Conservation (phyloP, 2,797 vertebrate species). For the Muraenolepis orangiensis region DNA sequence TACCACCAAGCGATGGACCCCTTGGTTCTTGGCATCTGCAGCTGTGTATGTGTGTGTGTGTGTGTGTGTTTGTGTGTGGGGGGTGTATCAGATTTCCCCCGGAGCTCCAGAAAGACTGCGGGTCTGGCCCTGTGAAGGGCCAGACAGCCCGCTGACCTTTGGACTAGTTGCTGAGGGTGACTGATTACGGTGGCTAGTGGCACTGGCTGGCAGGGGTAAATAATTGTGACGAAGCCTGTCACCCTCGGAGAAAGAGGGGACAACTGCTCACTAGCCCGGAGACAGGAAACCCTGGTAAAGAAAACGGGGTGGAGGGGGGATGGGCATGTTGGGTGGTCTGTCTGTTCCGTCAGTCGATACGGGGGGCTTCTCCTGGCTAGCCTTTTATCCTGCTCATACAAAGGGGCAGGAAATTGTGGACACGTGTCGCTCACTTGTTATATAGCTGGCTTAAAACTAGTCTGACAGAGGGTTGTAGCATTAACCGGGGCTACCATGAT, state of each 20-base stretch:
- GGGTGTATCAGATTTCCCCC: not conserved
- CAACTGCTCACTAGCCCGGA: not conserved
- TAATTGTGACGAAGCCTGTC: slow-evolving; percentile 2
- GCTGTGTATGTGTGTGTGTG: not conserved
- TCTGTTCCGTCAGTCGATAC: not conserved
- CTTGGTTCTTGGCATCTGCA: not conserved
- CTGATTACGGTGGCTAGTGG: not conserved
- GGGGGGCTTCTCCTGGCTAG: not conserved
- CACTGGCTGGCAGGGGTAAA: not conserved
- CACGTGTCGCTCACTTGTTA: not conserved
- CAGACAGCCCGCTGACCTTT: slow-evolving; percentile 1
- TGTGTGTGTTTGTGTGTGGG: not conserved
- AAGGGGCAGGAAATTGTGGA: not conserved
- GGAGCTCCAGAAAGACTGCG: not conserved
- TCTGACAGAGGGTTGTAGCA: not conserved
- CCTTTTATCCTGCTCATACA: not conserved
- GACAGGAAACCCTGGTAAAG: not conserved
- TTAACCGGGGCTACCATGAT: not conserved
- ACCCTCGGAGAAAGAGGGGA: not conserved
- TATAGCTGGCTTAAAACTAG: not conserved
- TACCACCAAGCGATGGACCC: not conserved
- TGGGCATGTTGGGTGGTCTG: not conserved
- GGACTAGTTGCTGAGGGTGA: not conserved
- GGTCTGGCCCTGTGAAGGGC: not conserved
- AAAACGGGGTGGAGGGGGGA: not conserved